Conservation (phyloP, 1,140 invertebrate genomes). For the Euwallacea fornicatus region DNA sequence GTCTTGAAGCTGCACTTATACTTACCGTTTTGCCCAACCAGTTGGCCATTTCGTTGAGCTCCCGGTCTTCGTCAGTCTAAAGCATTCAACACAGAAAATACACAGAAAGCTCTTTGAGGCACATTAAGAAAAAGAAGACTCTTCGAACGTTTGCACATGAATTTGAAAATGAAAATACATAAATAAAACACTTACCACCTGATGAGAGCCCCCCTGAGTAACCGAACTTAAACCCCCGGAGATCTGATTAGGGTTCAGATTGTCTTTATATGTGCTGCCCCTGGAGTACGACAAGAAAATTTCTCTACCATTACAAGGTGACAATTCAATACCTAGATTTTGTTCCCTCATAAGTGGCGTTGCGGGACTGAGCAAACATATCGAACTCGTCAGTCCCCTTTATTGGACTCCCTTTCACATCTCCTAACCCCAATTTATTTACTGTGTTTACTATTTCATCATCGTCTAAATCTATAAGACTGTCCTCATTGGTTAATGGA, state of each 20-base stretch:
- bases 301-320: conserved; percentile 8
- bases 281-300: conserved; percentile 52
- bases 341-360: conserved; percentile 68
- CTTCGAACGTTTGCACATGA: too few species aligned
- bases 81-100: conserved; percentile 45
- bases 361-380: conserved; percentile 88
- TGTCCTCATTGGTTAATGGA: conserved; percentile 54
- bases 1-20: not conserved
- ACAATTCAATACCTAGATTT: conserved; percentile 63
- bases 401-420: conserved; percentile 29
- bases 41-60: conserved; percentile 92
- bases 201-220: conserved; percentile 30
- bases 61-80: conserved; percentile 74
- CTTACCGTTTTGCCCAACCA: conserved; percentile 72
- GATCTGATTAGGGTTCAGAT: conserved; percentile 66
- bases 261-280: conserved; percentile 74
- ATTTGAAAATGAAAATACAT: not conserved
- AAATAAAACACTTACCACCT: conserved; percentile 34
- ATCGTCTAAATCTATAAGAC: conserved; percentile 72
- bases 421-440: conserved; percentile 49
- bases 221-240: conserved; percentile 57
- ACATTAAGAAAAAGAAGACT: not conserved
- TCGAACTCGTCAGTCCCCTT: conserved; percentile 74
- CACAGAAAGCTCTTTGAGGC: conserved; percentile 32
- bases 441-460: conserved; percentile 54